These are phyloP conservation scores for Picathartes gymnocephalus DNA, from an alignment of 2,113 vertebrate genomes.

Conservation along the genomic window DNA sequence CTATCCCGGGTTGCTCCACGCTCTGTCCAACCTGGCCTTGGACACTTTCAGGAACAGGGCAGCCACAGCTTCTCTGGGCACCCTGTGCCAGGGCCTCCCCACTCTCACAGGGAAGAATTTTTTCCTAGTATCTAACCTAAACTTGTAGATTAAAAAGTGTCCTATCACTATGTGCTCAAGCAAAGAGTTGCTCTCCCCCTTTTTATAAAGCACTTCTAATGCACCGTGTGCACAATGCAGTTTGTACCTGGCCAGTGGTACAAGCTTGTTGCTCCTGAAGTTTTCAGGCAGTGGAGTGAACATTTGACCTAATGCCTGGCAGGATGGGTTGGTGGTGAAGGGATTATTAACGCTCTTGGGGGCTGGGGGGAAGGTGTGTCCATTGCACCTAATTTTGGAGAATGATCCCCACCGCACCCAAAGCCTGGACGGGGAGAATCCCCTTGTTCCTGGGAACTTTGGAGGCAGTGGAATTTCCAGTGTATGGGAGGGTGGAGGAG, in stretches of 20 bases:
- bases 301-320: no score
- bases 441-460: background rate
- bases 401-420: background rate
- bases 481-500: background rate
- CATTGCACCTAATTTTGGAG: background rate
- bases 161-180: background rate
- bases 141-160: background rate
- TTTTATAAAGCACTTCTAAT: background rate
- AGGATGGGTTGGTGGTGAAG: background rate
- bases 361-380: no score
- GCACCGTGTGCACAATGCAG: no score
- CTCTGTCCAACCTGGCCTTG: rapidly evolving
- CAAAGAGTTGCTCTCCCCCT: background rate
- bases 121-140: background rate
- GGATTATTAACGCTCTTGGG: background rate
- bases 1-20: background rate
- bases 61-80: background rate
- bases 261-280: background rate
- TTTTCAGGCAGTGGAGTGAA: background rate
- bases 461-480: background rate
- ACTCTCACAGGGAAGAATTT: background rate
- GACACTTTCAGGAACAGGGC: background rate
- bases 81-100: rapidly evolving
- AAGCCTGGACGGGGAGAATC: background rate
- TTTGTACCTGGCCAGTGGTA: background rate